Conservation (phyloP, 2,888 invertebrate species). For the Scaptomyza caliginosa region DNA sequence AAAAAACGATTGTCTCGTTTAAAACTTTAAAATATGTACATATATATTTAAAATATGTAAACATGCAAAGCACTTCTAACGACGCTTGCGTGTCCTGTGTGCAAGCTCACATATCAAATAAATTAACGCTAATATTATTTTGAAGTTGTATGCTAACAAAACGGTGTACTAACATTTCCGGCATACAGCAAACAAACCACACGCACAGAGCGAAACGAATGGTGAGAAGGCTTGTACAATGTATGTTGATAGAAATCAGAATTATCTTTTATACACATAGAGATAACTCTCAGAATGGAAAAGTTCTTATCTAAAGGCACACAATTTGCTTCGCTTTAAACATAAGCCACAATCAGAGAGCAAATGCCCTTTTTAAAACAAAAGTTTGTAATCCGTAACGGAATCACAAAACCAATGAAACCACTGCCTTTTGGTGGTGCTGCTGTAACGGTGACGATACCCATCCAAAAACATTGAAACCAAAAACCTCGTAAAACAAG, state of each 20-base stretch:
- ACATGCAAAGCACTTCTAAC: slow-evolving; percentile 22
- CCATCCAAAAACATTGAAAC: neutral
- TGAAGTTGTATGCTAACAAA: slow-evolving; percentile 30
- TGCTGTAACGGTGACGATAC: neutral
- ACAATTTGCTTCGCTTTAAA: slow-evolving; percentile 4
- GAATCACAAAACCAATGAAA: slow-evolving; percentile 44
- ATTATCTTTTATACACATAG: no score
- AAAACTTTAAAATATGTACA: slow-evolving; percentile 4
- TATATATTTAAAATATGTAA: slow-evolving; percentile 6
- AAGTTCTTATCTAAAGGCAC: slow-evolving; percentile 28
- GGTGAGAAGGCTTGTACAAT: neutral
- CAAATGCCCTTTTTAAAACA: neutral
- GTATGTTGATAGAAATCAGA: neutral
- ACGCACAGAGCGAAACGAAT: neutral
- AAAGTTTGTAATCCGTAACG: slow-evolving; percentile 63
- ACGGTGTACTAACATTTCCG: slow-evolving; percentile 48
- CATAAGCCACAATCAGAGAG: neutral
- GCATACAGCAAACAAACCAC: slow-evolving; percentile 9
- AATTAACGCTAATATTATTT: slow-evolving; percentile 64
- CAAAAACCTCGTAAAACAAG: neutral
- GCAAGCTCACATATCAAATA: slow-evolving; percentile 54
- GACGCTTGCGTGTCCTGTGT: slow-evolving; percentile 28
- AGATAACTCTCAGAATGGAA: no score
- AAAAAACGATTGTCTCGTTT: no score
- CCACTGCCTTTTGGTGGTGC: slow-evolving; percentile 17